Conservation (phyloP, 2,113 vertebrate genomes). For the Microcebus lehilahytsara region DNA sequence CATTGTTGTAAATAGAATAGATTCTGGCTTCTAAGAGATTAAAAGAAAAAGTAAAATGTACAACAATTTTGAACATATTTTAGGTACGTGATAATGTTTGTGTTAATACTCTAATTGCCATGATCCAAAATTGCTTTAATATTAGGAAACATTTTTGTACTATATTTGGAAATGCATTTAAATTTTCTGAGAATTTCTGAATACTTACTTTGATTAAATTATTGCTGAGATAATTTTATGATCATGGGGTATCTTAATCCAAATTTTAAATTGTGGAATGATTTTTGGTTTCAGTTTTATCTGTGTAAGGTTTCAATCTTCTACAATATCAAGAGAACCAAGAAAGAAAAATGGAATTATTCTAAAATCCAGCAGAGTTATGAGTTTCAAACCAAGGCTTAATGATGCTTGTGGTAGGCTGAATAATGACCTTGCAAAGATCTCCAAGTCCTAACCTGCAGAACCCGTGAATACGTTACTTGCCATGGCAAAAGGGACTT, state of each 20-base stretch:
- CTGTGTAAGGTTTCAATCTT: background rate
- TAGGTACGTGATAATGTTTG: background rate
- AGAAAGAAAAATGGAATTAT: background rate
- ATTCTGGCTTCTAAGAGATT: background rate
- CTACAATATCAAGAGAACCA: background rate
- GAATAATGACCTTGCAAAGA: background rate
- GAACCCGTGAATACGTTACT: background rate
- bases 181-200: background rate
- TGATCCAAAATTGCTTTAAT: background rate
- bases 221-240: background rate
- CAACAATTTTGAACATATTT: background rate
- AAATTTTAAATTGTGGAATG: background rate
- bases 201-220: background rate
- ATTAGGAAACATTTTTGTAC: background rate
- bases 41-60: background rate
- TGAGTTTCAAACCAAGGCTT: background rate
- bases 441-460: background rate
- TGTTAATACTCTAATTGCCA: background rate
- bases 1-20: background rate
- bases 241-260: background rate
- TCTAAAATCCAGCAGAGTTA: background rate
- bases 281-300: background rate
- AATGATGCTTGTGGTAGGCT: background rate
- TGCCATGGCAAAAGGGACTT: background rate
- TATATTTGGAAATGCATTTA: background rate